These are phyloP conservation scores for Deroplatys truncata DNA, from an alignment of 2,888 invertebrate species.

Conservation along the genomic window DNA sequence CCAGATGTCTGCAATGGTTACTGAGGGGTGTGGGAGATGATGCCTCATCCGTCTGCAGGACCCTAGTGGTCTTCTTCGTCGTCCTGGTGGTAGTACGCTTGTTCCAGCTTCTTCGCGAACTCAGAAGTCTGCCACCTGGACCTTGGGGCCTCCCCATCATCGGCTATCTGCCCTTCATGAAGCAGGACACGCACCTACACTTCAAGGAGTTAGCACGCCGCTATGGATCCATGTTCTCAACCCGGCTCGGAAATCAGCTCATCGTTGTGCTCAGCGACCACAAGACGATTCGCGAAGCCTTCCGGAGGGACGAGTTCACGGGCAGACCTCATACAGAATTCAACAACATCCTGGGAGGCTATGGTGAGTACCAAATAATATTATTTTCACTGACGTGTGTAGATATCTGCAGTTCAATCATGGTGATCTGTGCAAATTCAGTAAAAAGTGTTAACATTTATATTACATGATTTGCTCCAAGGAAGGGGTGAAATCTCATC, in stretches of 20 bases:
- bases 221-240: slow-evolving; percentile 79
- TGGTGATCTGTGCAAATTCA: too few relatives aligned
- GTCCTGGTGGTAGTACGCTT: slow-evolving; percentile 25
- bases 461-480: too few relatives aligned
- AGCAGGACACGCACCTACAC: slow-evolving; percentile 67
- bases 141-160: slow-evolving; percentile 74
- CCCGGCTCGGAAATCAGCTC: slow-evolving; percentile 75
- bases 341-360: slow-evolving; percentile 80
- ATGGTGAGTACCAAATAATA: slow-evolving; percentile 63
- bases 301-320: slow-evolving; percentile 81
- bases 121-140: slow-evolving; percentile 61
- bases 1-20: background rate
- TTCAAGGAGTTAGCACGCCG: slow-evolving; percentile 70
- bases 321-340: slow-evolving; percentile 83
- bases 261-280: slow-evolving; percentile 85
- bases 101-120: slow-evolving; percentile 27
- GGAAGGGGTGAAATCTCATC: too few relatives aligned
- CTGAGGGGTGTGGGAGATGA: background rate
- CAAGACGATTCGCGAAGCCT: slow-evolving; percentile 78
- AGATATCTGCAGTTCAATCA: too few relatives aligned
- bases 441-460: too few relatives aligned
- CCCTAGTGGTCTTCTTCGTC: slow-evolving; percentile 29
- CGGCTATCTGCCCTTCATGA: slow-evolving; percentile 78
- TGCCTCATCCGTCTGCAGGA: background rate
- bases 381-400: too few relatives aligned